These are phyloP conservation scores for Scaptomyza tumidula DNA, from an alignment of 2,888 invertebrate species.

Conservation along the genomic window DNA sequence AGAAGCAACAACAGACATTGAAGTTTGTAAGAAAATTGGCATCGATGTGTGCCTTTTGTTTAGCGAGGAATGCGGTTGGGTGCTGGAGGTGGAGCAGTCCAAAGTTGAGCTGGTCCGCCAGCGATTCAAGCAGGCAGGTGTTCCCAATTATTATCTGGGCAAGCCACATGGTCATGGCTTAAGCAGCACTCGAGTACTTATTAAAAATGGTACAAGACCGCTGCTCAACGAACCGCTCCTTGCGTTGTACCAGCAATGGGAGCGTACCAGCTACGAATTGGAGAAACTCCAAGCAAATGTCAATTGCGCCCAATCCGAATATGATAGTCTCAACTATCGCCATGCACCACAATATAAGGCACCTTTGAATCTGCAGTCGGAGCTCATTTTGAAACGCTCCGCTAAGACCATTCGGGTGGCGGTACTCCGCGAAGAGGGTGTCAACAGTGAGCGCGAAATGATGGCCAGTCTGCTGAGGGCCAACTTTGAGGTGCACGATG, in stretches of 20 bases:
- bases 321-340: slow-evolving; percentile 88
- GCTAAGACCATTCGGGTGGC: slow-evolving; percentile 89
- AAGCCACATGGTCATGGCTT: slow-evolving; percentile 88
- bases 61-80: slow-evolving; percentile 94
- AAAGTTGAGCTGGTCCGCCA: slow-evolving; percentile 87
- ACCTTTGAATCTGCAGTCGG: slow-evolving; percentile 86
- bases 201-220: slow-evolving; percentile 54
- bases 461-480: slow-evolving; percentile 94
- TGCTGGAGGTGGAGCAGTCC: slow-evolving; percentile 89
- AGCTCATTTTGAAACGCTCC: slow-evolving; percentile 82
- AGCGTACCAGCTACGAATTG: slow-evolving; percentile 96
- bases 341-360: slow-evolving; percentile 90
- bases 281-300: slow-evolving; percentile 94
- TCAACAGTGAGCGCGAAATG: slow-evolving; percentile 99
- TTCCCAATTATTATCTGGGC: slow-evolving; percentile 89
- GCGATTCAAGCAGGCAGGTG: slow-evolving; percentile 87
- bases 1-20: slow-evolving; percentile 82
- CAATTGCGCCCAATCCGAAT: slow-evolving; percentile 92
- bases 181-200: slow-evolving; percentile 76
- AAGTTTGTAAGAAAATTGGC: slow-evolving; percentile 62
- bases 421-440: slow-evolving; percentile 96
- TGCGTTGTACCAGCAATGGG: slow-evolving; percentile 93
- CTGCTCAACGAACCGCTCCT: slow-evolving; percentile 88
- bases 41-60: slow-evolving; percentile 90
- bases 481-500: slow-evolving; percentile 96